phyloP scores from a whole-genome alignment of 2,113 vertebrate genomes.

The Sardina pilchardus region DNA sequence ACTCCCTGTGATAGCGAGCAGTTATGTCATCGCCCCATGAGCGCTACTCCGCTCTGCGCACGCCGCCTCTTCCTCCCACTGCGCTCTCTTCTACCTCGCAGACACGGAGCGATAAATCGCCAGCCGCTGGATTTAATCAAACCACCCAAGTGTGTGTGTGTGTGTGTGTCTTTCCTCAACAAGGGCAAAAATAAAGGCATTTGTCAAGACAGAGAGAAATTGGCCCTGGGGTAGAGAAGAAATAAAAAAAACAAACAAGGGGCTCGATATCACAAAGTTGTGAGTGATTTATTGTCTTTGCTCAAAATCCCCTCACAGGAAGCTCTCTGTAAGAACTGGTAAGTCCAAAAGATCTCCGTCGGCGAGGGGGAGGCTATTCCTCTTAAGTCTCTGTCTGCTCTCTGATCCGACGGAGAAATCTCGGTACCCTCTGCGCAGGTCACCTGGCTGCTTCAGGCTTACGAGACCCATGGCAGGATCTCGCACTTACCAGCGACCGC shows the following conservation, averaged over 20 bases:
- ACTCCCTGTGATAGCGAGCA: neutral
- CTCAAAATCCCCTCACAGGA: neutral
- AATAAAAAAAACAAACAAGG: neutral
- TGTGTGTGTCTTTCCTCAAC: neutral
- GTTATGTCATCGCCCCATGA: neutral
- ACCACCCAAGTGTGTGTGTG: neutral
- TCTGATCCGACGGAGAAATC: neutral
- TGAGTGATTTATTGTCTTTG: neutral
- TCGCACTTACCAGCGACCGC: neutral
- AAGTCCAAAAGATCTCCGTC: neutral
- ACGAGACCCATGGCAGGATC: neutral
- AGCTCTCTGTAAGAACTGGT: neutral
- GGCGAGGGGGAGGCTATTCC: neutral
- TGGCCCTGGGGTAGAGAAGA: neutral
- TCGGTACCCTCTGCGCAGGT: neutral
- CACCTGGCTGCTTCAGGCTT: neutral
- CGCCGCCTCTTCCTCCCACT: neutral
- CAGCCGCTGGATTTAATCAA: neutral
- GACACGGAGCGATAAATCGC: neutral
- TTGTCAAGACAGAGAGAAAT: neutral
- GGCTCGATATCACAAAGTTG: neutral
- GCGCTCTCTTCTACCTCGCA: neutral
- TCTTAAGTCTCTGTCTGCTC: neutral
- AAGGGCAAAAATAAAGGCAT: neutral
- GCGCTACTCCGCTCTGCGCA: neutral